These are phyloP conservation scores for Beroe forskalii DNA, from an alignment of 37 sponge, comb jelly and placozoan species.

Conservation along the genomic window DNA sequence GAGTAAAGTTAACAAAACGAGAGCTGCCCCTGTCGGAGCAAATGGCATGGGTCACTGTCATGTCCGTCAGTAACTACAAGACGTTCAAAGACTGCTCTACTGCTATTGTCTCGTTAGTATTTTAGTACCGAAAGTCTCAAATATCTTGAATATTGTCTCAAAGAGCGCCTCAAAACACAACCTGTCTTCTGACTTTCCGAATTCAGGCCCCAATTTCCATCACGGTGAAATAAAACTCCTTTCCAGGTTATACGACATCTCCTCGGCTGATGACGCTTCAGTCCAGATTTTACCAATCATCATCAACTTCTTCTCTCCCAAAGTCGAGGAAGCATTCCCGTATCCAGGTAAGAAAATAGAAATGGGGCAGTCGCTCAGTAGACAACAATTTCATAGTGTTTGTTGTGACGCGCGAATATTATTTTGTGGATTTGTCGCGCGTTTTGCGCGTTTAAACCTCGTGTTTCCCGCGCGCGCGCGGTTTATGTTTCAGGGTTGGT, in stretches of 20 bases:
- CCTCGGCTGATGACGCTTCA: not conserved
- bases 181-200: too few relatives aligned
- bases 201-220: too few relatives aligned
- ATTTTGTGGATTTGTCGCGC: not conserved
- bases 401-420: constrained; percentile 2
- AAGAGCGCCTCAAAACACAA: too few relatives aligned
- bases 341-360: not conserved
- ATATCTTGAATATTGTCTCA: too few relatives aligned
- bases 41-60: not conserved
- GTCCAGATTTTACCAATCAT: constrained; percentile 11
- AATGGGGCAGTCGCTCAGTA: too few relatives aligned
- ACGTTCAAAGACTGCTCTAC: constrained; percentile 25
- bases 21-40: not conserved
- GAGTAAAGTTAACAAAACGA: constrained; percentile 1
- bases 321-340: constrained; percentile 20
- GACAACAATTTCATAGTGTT: too few relatives aligned
- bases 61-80: constrained; percentile 52
- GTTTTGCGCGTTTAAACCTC: not conserved
- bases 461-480: constrained; percentile 18
- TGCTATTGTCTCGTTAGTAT: constrained; percentile 38
- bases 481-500: not conserved
- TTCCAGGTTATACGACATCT: constrained; percentile 26
- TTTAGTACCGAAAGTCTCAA: too few relatives aligned
- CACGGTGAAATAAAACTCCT: too few relatives aligned
- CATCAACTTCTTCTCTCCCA: constrained; percentile 9